These are phyloP conservation scores for Acropternis orthonyx DNA, from an alignment of 2,797 vertebrate species.

Conservation along the genomic window DNA sequence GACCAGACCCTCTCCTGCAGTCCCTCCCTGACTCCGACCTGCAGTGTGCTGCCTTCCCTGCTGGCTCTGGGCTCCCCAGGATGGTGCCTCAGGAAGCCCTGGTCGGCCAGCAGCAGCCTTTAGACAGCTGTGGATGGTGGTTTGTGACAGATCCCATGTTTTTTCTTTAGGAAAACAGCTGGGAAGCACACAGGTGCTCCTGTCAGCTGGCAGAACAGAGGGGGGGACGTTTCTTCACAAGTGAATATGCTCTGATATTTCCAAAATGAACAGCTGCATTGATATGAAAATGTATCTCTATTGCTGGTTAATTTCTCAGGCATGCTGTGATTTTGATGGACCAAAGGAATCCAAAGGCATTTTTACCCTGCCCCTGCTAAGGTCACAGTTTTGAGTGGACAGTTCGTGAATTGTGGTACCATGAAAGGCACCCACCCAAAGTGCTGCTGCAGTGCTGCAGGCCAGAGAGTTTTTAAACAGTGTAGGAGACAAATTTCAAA, in stretches of 20 bases:
- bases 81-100: fast-evolving
- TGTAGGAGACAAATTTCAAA: not conserved
- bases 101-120: not conserved
- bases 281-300: not conserved
- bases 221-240: not conserved
- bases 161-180: not conserved
- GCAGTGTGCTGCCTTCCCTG: not conserved
- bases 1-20: fast-evolving
- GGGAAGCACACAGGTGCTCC: not conserved
- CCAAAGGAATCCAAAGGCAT: not conserved
- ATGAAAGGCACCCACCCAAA: not conserved
- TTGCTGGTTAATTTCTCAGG: not conserved
- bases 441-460: fast-evolving
- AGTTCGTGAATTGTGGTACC: fast-evolving
- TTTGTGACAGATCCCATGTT: not conserved
- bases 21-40: not conserved
- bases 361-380: not conserved
- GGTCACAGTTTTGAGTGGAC: not conserved
- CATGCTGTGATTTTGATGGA: not conserved
- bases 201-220: not conserved
- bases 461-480: not conserved
- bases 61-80: not conserved
- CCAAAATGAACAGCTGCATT: not conserved
- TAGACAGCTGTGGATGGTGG: not conserved
- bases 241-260: not conserved